Conservation (phyloP, 1,140 invertebrate species). For the Calliopsis andreniformis region DNA sequence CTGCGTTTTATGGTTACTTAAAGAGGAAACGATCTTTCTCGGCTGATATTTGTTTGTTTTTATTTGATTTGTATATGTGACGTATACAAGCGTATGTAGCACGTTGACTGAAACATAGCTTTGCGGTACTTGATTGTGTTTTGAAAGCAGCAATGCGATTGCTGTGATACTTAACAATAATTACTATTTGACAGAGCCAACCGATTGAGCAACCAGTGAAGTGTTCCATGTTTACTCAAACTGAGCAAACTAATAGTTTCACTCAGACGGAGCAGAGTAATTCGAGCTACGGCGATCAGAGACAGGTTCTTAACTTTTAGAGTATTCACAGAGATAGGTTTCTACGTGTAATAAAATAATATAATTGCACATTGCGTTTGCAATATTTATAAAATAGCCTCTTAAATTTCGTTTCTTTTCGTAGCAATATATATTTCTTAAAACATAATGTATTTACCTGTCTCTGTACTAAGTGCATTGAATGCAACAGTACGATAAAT, state of each 20-base stretch:
- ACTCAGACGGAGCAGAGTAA: slow-evolving; percentile 79
- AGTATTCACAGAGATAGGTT: not conserved
- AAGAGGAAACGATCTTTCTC: slow-evolving; percentile 23
- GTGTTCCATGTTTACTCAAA: slow-evolving; percentile 80
- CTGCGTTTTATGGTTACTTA: slow-evolving; percentile 29
- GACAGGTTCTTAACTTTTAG: slow-evolving; percentile 65
- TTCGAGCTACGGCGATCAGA: slow-evolving; percentile 73
- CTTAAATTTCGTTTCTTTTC: not conserved
- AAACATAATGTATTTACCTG: not conserved
- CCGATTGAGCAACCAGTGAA: slow-evolving; percentile 73
- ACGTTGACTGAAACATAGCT: slow-evolving; percentile 42
- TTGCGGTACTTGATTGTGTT: slow-evolving; percentile 19
- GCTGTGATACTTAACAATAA: slow-evolving; percentile 39
- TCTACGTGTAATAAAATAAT: too few species aligned
- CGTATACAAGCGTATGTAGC: slow-evolving; percentile 45
- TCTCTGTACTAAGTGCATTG: slow-evolving; percentile 1
- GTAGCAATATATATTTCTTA: not conserved
- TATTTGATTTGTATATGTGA: not conserved
- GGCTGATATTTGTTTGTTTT: slow-evolving; percentile 6
- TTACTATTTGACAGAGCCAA: slow-evolving; percentile 67
- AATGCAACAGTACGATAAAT: not conserved
- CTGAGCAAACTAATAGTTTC: slow-evolving; percentile 78
- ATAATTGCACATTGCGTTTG: too few species aligned
- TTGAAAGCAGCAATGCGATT: slow-evolving; percentile 14
- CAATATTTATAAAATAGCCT: not conserved